phyloP scores from a whole-genome alignment of 2,797 vertebrate species.

The Bradypodion pumilum region DNA sequence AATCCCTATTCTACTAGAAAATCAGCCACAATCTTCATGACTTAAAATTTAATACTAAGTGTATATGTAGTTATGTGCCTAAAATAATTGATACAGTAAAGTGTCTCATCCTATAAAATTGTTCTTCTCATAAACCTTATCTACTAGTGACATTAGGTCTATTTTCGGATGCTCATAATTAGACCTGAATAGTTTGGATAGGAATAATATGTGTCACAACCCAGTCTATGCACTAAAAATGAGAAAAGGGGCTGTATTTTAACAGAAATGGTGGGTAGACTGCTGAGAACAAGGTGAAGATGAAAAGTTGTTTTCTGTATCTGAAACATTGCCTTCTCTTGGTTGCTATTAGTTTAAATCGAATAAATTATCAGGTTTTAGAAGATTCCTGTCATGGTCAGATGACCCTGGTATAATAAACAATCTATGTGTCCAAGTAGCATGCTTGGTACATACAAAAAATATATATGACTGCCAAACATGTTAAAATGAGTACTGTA shows the following conservation, averaged over 20 bases:
- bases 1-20: conserved; percentile 29
- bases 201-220: conserved; percentile 25
- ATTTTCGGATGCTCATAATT: conserved; percentile 20
- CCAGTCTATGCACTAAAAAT: not conserved
- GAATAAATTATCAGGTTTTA: no score
- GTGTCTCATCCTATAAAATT: conserved; percentile 5
- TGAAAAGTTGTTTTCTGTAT: not conserved
- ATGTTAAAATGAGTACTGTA: not conserved
- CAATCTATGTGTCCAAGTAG: no score
- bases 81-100: conserved; percentile 38
- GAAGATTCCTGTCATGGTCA: no score
- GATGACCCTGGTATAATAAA: no score
- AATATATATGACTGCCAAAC: no score
- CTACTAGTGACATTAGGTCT: conserved; percentile 30
- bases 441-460: no score
- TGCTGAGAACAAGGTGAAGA: not conserved
- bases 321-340: not conserved
- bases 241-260: not conserved
- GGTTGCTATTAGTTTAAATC: not conserved
- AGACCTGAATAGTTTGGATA: conserved; percentile 7
- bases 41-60: conserved; percentile 34
- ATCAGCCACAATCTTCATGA: conserved; percentile 17
- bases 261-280: not conserved
- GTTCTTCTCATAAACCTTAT: conserved; percentile 17
- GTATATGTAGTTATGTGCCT: conserved; percentile 15